A percentile compares a stretch with the other conserved stretches of the same genome.
phyloP scores from a whole-genome alignment of 2,797 vertebrate species.

The Chanos chanos region DNA sequence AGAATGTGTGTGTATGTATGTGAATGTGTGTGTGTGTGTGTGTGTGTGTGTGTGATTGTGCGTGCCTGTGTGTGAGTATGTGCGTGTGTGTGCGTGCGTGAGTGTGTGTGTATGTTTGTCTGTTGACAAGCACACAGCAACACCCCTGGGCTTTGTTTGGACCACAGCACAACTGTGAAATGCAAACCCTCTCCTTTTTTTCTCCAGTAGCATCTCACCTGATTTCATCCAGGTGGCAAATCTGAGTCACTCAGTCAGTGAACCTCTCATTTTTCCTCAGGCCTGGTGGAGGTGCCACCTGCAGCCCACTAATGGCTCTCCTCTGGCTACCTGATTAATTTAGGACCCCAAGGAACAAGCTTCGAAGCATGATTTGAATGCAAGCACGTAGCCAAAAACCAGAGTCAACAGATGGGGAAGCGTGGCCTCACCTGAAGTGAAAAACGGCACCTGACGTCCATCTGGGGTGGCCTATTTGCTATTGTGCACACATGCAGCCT shows the following conservation, averaged over 20 bases:
- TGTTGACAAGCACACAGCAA: too few relatives aligned
- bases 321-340: conserved; percentile 23
- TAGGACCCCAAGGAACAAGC: conserved; percentile 2
- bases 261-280: conserved; percentile 47
- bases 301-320: conserved; percentile 38
- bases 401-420: conserved; percentile 51
- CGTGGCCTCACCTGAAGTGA: conserved; percentile 26
- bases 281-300: conserved; percentile 30
- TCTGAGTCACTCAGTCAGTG: conserved; percentile 15
- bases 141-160: too few relatives aligned
- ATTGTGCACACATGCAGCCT: conserved; percentile 5
- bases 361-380: conserved; percentile 19
- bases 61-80: too few relatives aligned
- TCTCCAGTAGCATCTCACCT: too few relatives aligned
- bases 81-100: too few relatives aligned
- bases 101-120: too few relatives aligned
- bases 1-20: too few relatives aligned
- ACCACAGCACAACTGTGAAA: too few relatives aligned
- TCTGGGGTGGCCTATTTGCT: conserved; percentile 39
- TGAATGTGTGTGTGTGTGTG: too few relatives aligned
- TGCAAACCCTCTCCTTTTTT: too few relatives aligned
- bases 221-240: conserved; percentile 26
- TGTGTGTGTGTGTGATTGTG: too few relatives aligned
- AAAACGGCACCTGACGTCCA: conserved; percentile 44
- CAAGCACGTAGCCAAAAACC: conserved; percentile 27